Base-by-base conservation (phyloP, 2,888 invertebrate genomes). In the Podabrus alpinus region DNA sequence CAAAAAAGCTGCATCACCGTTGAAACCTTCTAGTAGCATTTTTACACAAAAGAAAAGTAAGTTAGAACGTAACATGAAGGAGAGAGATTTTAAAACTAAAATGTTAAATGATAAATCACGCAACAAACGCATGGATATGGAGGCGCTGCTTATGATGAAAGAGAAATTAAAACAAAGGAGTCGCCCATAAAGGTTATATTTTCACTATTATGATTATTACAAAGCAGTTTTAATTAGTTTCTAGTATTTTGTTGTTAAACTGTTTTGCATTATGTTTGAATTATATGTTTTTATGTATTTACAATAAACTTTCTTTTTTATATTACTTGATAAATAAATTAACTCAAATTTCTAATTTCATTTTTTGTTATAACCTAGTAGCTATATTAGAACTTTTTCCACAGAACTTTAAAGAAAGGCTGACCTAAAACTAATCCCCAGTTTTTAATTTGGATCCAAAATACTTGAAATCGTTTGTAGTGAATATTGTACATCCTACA, bases 31-130 rank as follows among this genome's bases (percentile, higher is more conserved):
- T n/a, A 1, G 7, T 19, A 64, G 13, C n/a, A 67, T 16, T 13
- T 67, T 7, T 67, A 29, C 15, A 3, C 4, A 16, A 45, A 24
- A 25, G 15, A 45, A 45, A 25, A 15, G 1, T 2, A 25, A 67
- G n/a, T n/a, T n/a, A 1, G 45, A 45, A 67, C 1, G 4, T 24
- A 29, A 16, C 7, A 67, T 68, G 4, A 64, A 24, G 4, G 24
- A 82, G 7, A 86, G 85, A 78, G 86, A 86, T 82, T 86, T 86
- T 77, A 85, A 83, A 80, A 85, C 82, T 78, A 80, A 80, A 74
- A 83, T 83, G 82, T 76, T 85, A 15, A 82, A 83, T 60, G 81
- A 83, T 81, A 66, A 82, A n/a, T 76, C 75, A 2, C 78, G 85
- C 17, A 81, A 83, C 15, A 82, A 79, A 59, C 81, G 85, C 59